A percentile compares a stretch with the other conserved stretches of the same genome.
Conservation (phyloP, 2,113 vertebrate species). For the Hyperopisus bebe region DNA sequence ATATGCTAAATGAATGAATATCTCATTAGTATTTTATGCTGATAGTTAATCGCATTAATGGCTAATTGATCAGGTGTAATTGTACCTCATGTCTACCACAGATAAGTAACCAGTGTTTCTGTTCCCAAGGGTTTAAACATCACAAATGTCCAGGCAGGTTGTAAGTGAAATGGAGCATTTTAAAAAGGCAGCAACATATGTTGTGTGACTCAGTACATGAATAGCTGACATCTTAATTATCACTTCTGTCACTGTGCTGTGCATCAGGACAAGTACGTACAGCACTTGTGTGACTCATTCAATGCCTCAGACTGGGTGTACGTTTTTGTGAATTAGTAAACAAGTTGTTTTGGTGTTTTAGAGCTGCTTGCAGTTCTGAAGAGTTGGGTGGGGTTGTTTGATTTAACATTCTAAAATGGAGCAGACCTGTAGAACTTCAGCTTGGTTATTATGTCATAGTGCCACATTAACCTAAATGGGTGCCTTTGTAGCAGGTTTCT, state of each 20-base stretch:
- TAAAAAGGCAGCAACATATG: background rate
- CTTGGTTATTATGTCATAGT: background rate
- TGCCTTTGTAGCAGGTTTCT: background rate
- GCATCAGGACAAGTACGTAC: background rate
- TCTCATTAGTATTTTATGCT: conserved; percentile 2
- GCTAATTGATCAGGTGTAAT: background rate
- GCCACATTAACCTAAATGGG: background rate
- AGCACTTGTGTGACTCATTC: background rate
- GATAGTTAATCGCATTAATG: background rate
- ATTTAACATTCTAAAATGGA: background rate
- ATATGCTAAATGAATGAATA: background rate
- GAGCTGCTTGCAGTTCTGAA: background rate
- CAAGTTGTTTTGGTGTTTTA: background rate
- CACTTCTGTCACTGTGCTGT: background rate
- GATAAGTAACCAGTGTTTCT: background rate
- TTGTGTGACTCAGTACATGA: background rate
- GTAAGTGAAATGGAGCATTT: background rate
- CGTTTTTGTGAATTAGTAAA: background rate
- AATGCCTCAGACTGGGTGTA: background rate
- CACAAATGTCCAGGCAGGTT: background rate
- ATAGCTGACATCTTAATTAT: background rate
- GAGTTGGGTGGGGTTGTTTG: background rate
- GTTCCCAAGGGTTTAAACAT: background rate
- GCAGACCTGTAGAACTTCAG: background rate
- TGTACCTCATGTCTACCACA: background rate